A percentile compares a stretch with the other conserved stretches of the same genome.
These are phyloP conservation scores for Onthophagus taurus DNA, from an alignment of 1,140 invertebrate genomes.

Conservation along the genomic window DNA sequence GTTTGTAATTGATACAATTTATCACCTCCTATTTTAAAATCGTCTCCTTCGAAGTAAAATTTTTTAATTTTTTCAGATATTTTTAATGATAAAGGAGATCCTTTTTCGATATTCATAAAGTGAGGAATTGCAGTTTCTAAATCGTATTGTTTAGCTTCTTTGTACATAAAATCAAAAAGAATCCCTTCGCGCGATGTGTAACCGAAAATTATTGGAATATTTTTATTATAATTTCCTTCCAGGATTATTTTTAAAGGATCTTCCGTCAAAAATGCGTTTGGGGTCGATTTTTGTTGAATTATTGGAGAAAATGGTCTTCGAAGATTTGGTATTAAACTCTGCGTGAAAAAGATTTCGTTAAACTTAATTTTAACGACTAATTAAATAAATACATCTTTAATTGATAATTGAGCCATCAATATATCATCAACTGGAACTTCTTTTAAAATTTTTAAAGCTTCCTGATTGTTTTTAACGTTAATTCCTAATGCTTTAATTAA, in stretches of 20 bases:
- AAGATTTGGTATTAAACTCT: conserved; percentile 26
- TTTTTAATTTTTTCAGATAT: conserved; percentile 41
- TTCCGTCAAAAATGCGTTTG: conserved; percentile 30
- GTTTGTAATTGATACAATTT: conserved; percentile 30
- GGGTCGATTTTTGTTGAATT: conserved; percentile 35
- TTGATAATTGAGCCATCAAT: not conserved
- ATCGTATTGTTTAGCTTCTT: conserved; percentile 28
- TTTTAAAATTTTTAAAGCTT: conserved; percentile 3
- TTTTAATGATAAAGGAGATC: conserved; percentile 35
- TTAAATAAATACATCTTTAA: conserved; percentile 1
- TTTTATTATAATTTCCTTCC: conserved; percentile 36
- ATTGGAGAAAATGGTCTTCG: conserved; percentile 35
- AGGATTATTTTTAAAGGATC: conserved; percentile 35
- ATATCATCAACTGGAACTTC: not conserved
- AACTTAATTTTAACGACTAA: not conserved
- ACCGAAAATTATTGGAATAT: conserved; percentile 37
- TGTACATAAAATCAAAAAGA: not conserved
- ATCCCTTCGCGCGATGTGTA: conserved; percentile 37
- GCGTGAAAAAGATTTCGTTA: not conserved
- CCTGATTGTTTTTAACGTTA: not conserved
- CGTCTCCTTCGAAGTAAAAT: conserved; percentile 42
- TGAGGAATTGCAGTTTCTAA: conserved; percentile 40
- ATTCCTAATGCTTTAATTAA: not conserved
- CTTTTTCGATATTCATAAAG: conserved; percentile 37
- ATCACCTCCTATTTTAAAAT: conserved; percentile 34